Evolutionary conservation across 1,140 invertebrate genomes (phyloP), one percentile per base, ranked within the genome.

Genomic region (Drosophila bocki): DNA sequence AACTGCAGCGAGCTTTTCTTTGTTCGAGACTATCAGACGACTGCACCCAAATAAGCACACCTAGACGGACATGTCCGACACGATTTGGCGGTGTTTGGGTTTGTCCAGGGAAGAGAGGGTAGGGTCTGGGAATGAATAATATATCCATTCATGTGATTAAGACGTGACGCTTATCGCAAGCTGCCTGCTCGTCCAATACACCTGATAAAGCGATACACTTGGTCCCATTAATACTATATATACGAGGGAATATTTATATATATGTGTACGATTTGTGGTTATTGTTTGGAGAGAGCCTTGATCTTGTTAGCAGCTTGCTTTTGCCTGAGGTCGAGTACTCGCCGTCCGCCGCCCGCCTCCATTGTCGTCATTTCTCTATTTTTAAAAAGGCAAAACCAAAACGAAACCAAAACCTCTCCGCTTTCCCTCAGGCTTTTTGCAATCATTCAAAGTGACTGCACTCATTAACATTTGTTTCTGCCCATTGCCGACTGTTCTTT

Each of bases 401-500:
- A 37, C 35, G 35, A 37, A 29, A 29, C 26, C 26, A 29, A 29
- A 29, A 39, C 8, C 62, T 11, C 53, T 19, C 9, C 35, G 15
- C 15, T 9, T 7, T 13, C 26, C 26, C 26, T 13, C 15, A 6
- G 26, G 22, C 41, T 1, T 80, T 59, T 39, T 19, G 62, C 75
- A 79, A 79, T 75, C 37, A 61, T 83, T 83, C 75, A 83, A 60
- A 84, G 76, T 74, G 78, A 85, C 72, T 84, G 82, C 82, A 84
- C 82, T 84, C 79, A 85, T 84, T 81, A 84, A 69, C 82, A 84
- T 85, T 85, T 65, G 50, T 67, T 82, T 72, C 67, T 59, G 19
- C 44, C 54, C 51, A 72, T 72, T 69, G 29, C 61, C 32, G 61
- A 53, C 9, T 45, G 39, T 67, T 50, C 47, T 37, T 69, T 69